These are phyloP conservation scores for Sapajus apella DNA, from an alignment of 2,113 vertebrate species.

Conservation along the genomic window DNA sequence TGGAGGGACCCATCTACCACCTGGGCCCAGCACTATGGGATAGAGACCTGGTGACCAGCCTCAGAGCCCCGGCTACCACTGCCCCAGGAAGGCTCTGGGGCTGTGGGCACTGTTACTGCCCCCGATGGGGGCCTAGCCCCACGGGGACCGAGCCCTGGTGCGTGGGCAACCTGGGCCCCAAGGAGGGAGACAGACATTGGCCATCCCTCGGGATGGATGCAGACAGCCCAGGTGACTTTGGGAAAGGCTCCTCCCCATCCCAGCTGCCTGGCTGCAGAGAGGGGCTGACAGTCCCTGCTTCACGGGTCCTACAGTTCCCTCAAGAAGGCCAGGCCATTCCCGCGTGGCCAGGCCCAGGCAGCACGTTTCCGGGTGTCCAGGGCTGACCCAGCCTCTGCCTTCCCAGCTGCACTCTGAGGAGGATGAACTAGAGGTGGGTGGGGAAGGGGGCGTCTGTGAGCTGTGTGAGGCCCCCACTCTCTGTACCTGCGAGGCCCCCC, in stretches of 20 bases:
- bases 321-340: rapidly evolving
- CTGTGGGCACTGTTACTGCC: background rate
- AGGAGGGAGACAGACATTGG: rapidly evolving
- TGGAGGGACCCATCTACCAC: rapidly evolving
- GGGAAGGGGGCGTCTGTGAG: background rate
- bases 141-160: background rate
- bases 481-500: background rate
- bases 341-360: background rate
- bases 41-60: background rate
- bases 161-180: background rate
- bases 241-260: no score
- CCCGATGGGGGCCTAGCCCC: rapidly evolving
- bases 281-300: background rate
- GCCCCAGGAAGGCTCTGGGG: background rate
- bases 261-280: no score
- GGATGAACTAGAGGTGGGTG: background rate
- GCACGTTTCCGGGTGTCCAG: no score
- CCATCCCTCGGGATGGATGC: background rate
- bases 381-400: background rate
- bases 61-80: background rate
- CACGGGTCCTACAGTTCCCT: no score
- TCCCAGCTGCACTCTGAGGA: background rate
- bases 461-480: no score
- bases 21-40: background rate
- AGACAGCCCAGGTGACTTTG: background rate